Conservation (phyloP, 2,888 invertebrate genomes). For the Gari tellinella region DNA sequence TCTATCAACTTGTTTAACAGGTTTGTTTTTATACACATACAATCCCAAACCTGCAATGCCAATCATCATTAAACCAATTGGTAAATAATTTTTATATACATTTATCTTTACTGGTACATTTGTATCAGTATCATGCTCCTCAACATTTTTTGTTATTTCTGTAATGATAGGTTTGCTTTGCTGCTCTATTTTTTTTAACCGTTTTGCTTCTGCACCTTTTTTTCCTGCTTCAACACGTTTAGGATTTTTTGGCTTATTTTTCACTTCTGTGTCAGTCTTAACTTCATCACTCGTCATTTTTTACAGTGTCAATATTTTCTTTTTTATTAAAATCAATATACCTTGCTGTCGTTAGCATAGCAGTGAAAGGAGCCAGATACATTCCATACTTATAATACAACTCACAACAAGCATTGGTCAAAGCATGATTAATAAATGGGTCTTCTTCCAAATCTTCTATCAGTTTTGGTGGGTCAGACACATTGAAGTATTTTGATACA, state of each 20-base stretch:
- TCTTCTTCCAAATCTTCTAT: constrained; percentile 49
- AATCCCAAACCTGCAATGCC: too few relatives aligned
- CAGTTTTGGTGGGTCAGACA: constrained; percentile 39
- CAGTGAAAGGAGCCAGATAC: constrained; percentile 38
- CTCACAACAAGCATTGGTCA: constrained; percentile 23
- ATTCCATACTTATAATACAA: constrained; percentile 25
- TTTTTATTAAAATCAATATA: constrained; percentile 28
- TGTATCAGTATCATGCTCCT: too few relatives aligned
- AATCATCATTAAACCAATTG: too few relatives aligned
- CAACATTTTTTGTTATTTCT: too few relatives aligned
- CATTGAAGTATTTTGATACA: constrained; percentile 40
- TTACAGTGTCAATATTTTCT: constrained; percentile 19
- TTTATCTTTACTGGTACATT: too few relatives aligned
- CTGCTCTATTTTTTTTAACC: not conserved
- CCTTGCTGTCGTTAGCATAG: constrained; percentile 26
- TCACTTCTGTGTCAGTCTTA: not conserved
- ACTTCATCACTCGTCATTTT: constrained; percentile 25
- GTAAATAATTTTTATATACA: too few relatives aligned
- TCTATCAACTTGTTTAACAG: too few relatives aligned
- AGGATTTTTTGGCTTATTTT: constrained; percentile 16
- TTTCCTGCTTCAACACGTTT: constrained; percentile 36
- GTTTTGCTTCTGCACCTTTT: constrained; percentile 41
- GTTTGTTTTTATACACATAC: too few relatives aligned
- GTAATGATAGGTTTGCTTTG: too few relatives aligned
- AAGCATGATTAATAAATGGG: constrained; percentile 41